Conservation (phyloP, 2,888 invertebrate species). For the Eilema caniola region DNA sequence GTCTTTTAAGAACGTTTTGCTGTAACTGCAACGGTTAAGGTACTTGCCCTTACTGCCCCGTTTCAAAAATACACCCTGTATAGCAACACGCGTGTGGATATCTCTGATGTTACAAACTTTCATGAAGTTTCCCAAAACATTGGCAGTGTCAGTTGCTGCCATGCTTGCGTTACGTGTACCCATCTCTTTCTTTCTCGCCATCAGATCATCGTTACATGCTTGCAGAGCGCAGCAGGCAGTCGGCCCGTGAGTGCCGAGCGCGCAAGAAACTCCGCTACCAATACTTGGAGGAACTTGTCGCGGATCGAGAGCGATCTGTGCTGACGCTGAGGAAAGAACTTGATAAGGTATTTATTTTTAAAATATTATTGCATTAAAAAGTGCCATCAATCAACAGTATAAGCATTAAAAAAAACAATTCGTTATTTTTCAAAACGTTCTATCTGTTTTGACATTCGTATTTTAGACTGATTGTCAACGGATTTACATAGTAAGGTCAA, state of each 20-base stretch:
- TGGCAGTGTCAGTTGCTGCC: neutral
- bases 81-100: neutral
- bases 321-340: conserved; percentile 95
- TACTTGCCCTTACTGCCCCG: too few relatives aligned
- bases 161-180: neutral
- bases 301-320: conserved; percentile 97
- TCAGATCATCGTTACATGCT: conserved; percentile 36
- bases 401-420: neutral
- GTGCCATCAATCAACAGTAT: too few relatives aligned
- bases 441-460: neutral
- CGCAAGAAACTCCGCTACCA: conserved; percentile 98
- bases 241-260: conserved; percentile 98
- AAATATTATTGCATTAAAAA: neutral
- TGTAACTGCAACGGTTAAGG: too few relatives aligned
- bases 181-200: conserved; percentile 19
- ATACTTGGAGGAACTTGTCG: conserved; percentile 97
- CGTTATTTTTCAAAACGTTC: neutral
- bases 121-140: neutral
- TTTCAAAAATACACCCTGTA: too few relatives aligned
- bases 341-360: conserved; percentile 90
- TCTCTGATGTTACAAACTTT: neutral
- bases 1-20: too few relatives aligned
- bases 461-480: neutral
- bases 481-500: too few relatives aligned
- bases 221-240: conserved; percentile 97